These are phyloP conservation scores for Pogonocichla stellata DNA, from an alignment of 2,113 vertebrate species.

Conservation along the genomic window DNA sequence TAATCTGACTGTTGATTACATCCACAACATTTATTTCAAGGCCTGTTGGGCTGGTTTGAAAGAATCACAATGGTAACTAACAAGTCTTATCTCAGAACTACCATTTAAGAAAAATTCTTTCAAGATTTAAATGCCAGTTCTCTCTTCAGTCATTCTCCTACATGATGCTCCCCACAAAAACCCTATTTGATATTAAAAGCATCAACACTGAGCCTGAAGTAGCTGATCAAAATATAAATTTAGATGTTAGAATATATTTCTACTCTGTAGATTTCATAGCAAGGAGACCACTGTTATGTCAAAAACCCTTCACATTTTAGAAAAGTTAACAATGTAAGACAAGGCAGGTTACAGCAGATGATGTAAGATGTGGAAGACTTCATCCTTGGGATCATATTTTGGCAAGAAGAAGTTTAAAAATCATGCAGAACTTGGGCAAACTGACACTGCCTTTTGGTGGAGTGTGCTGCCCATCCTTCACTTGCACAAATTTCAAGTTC, in stretches of 20 bases:
- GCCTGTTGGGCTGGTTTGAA: background rate
- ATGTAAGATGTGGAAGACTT: background rate
- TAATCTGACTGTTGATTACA: conserved; percentile 43
- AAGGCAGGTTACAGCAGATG: background rate
- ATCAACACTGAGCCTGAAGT: background rate
- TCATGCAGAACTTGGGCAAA: background rate
- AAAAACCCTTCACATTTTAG: background rate
- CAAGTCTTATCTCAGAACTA: background rate
- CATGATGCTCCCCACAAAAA: fast-evolving
- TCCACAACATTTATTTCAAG: conserved; percentile 13
- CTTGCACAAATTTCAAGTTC: background rate
- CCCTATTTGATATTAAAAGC: background rate
- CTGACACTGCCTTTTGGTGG: background rate
- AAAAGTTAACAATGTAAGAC: background rate
- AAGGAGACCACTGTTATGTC: background rate
- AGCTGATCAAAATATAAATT: background rate
- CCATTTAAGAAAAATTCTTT: background rate
- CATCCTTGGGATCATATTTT: background rate
- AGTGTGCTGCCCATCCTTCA: background rate
- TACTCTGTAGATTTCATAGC: background rate
- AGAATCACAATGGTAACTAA: background rate
- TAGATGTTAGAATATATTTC: background rate
- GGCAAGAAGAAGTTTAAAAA: background rate
- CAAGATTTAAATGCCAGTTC: background rate
- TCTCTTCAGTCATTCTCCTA: background rate